A percentile compares a stretch with the other conserved stretches of the same genome.
These are phyloP conservation scores for Idaea dimidiata DNA, from an alignment of 2,888 invertebrate species.

Conservation along the genomic window DNA sequence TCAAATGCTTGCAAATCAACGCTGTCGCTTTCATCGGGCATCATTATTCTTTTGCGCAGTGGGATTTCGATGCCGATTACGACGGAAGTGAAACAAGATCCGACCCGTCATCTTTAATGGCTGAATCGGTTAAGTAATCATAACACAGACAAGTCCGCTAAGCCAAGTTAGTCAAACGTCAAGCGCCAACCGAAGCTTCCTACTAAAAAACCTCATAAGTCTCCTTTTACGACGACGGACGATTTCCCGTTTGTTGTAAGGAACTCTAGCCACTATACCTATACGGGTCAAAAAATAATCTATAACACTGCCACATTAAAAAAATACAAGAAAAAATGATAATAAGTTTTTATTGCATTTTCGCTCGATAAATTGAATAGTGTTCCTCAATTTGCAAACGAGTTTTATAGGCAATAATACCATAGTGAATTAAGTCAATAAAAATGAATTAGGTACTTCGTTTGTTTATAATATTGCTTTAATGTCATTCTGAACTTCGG, in stretches of 20 bases:
- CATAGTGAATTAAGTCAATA: constrained; percentile 29
- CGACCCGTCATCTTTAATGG: too few species aligned
- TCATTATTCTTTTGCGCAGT: too few species aligned
- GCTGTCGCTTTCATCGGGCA: too few species aligned
- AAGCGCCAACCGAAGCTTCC: too few species aligned
- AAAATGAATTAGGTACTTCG: constrained; percentile 11
- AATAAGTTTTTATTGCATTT: neutral
- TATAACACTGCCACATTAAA: neutral
- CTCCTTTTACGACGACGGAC: too few species aligned
- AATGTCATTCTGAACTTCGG: neutral
- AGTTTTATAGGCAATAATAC: constrained; percentile 20
- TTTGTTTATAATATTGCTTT: neutral
- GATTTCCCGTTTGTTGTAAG: neutral
- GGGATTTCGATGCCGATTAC: too few species aligned
- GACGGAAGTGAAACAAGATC: too few species aligned
- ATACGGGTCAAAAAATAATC: neutral
- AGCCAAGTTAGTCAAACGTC: too few species aligned
- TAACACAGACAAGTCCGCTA: too few species aligned
- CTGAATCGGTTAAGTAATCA: too few species aligned
- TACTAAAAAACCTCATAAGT: too few species aligned
- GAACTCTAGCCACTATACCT: neutral
- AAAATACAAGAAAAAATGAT: neutral
- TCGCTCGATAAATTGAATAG: neutral
- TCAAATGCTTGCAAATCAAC: too few species aligned
- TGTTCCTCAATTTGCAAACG: neutral